Conservation (phyloP, 2,113 vertebrate genomes). For the Malurus alboscapulatus region DNA sequence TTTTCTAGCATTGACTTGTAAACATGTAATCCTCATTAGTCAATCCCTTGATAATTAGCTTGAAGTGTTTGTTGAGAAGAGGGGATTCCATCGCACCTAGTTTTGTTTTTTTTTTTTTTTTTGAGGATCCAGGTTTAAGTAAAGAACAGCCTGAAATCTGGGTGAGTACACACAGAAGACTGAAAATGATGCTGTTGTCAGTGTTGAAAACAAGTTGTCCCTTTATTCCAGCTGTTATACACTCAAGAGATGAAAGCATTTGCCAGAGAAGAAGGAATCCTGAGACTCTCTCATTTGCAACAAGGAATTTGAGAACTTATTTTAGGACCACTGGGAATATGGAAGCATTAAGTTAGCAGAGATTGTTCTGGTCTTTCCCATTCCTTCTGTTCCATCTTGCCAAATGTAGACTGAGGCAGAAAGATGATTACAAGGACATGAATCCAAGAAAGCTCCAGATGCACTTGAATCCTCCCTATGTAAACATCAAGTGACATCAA, state of each 20-base stretch:
- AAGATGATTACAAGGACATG: neutral
- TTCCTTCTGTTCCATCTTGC: neutral
- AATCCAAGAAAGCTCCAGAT: neutral
- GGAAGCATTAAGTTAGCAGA: neutral
- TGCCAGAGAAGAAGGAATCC: neutral
- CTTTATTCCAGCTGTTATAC: neutral
- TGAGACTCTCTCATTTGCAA: neutral
- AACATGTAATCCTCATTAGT: neutral
- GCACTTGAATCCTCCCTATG: neutral
- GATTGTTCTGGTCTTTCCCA: neutral
- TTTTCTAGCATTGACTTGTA: neutral
- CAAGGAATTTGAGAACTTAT: neutral
- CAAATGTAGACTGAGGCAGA: neutral
- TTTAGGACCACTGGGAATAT: neutral
- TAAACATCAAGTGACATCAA: neutral
- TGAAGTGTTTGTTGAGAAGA: neutral
- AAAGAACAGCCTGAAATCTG: neutral
- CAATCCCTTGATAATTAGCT: neutral
- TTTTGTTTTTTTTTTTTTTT: neutral
- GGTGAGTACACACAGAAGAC: neutral
- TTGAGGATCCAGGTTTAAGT: neutral
- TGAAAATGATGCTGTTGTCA: neutral
- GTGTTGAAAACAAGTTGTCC: neutral
- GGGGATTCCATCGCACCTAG: neutral
- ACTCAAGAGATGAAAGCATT: neutral